Base-by-base conservation (phyloP, 2,113 vertebrate genomes). In the Dunckerocampus dactyliophorus region DNA sequence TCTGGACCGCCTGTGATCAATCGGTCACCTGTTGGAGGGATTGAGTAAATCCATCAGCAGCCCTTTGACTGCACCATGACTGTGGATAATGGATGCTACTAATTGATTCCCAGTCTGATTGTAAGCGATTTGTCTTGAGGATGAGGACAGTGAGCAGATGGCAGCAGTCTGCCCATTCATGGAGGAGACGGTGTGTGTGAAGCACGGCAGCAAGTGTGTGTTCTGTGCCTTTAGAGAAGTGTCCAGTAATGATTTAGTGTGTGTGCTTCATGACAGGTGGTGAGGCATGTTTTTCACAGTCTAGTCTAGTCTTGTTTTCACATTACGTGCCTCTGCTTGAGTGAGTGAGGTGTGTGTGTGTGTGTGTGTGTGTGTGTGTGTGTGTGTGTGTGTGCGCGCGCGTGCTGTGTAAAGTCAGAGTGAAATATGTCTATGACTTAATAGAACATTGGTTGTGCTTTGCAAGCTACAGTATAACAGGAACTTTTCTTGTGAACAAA, bases 131-230 rank as follows among this genome's bases (percentile, higher is more conserved):
- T 76, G 79, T 85, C 74, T 81, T 81, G 72, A 62, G 57, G 63
- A 51, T 47, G 68, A 67, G 67, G 82, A 80, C 72, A 64, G 66
- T 69, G 66, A 69, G 77, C 86, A 87, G 85, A 87, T 87, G 86
- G 82, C 72, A 59, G 49, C 71, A 72, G 75, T 64, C 65, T 79
- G 70, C 31, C 59, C 71, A 63, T 71, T 83, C 62, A 75, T 69
- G 68, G 45, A 24, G 1, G 65, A 49, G 10, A 17, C 50, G 24
- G 49, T 59, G 65, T 14, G 24, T 63, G 60, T 67, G 31, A 59
- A 64, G 34, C 34, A 37, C 34, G 12, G 13, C 2, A 43, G 39
- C 39, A 4, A 43, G 39, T 43, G 12, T 43, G 13, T 43, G 12
- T 43, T 43, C 39, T 14, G 13, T 43, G 39, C 12, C 13, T 43